Percentiles rank a stretch among this genome's conserved stretches.
Evolutionary conservation across 2,888 invertebrate genomes (phyloP).

Genomic region (Metallyticus violacea): DNA sequence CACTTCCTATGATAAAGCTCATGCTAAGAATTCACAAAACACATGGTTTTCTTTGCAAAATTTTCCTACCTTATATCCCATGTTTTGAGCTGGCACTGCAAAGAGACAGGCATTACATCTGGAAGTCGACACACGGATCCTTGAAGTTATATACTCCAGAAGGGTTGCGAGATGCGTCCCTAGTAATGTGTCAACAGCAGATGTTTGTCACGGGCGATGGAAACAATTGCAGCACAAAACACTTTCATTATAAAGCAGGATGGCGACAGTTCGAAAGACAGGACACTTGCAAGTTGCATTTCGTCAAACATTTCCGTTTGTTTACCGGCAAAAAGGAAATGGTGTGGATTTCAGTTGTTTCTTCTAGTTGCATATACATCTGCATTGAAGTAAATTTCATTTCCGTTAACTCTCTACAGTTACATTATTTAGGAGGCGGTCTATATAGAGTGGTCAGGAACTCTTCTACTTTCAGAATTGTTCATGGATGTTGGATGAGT

Average conservation of each 20-base stretch:
- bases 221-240: background rate
- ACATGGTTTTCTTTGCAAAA: too few species aligned
- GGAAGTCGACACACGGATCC: background rate
- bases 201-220: background rate
- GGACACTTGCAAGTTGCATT: background rate
- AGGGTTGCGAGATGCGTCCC: background rate
- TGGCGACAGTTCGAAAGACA: background rate
- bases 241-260: too few species aligned
- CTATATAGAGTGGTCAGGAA: too few species aligned
- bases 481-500: too few species aligned
- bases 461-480: too few species aligned
- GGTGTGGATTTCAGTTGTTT: background rate
- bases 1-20: too few species aligned
- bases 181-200: background rate
- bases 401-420: too few species aligned
- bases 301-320: background rate
- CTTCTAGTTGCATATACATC: background rate
- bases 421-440: too few species aligned
- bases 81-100: background rate
- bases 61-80: background rate
- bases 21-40: too few species aligned
- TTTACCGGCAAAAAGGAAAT: background rate
- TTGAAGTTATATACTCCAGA: background rate
- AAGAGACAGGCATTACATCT: background rate
- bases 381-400: background rate